phyloP scores from a whole-genome alignment of 2,797 vertebrate species.

The Molossus alvarezi region DNA sequence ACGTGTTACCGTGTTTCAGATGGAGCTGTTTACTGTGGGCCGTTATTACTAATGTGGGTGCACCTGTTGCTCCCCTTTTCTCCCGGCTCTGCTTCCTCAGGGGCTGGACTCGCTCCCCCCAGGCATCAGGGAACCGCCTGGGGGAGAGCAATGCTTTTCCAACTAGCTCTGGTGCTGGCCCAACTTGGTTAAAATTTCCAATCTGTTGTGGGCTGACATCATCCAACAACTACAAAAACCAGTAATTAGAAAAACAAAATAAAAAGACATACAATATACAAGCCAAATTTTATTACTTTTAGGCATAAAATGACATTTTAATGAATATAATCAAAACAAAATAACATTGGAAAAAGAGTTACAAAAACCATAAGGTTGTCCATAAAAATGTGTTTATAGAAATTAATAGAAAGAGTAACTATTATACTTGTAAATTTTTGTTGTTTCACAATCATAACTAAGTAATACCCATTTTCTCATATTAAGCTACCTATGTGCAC shows the following conservation, averaged over 20 bases:
- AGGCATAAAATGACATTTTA: conserved; percentile 42
- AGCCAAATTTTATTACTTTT: conserved; percentile 10
- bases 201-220: background rate
- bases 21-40: background rate
- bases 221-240: conserved; percentile 24
- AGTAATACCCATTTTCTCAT: background rate
- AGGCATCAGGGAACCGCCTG: background rate
- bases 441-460: background rate
- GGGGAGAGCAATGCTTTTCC: background rate
- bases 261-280: background rate
- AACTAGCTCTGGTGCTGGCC: background rate
- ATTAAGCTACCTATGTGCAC: background rate
- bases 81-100: background rate
- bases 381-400: background rate
- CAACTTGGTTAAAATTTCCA: background rate
- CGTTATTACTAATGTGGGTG: background rate
- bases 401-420: background rate
- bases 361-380: background rate
- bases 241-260: background rate
- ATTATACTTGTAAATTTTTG: conserved; percentile 9
- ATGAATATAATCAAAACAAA: conserved; percentile 21
- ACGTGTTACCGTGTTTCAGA: background rate
- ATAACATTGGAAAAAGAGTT: background rate
- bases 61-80: background rate
- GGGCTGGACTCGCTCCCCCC: background rate